Evolutionary conservation across 2,113 vertebrate genomes (phyloP).

Genomic region (Spea bombifrons): DNA sequence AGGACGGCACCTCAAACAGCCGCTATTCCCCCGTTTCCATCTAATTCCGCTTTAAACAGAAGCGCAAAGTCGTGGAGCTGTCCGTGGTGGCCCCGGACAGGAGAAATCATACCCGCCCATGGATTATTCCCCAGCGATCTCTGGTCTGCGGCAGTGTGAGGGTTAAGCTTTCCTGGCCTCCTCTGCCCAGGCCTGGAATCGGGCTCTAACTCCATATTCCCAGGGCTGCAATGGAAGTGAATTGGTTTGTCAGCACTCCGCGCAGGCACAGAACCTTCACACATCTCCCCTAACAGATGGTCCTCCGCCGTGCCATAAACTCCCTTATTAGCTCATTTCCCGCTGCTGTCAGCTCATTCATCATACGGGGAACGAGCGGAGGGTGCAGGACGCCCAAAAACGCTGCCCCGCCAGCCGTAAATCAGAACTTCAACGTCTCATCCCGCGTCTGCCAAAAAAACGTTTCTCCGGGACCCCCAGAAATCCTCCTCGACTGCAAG

Average conservation of each 20-base stretch:
- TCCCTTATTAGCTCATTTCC: conserved; percentile 63
- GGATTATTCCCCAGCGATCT: too few relatives aligned
- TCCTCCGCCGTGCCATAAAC: conserved; percentile 67
- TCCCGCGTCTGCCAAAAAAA: too few relatives aligned
- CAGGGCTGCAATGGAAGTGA: conserved; percentile 64
- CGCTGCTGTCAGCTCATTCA: conserved; percentile 59
- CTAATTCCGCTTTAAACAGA: too few relatives aligned
- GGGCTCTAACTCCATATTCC: conserved; percentile 50
- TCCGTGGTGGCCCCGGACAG: too few relatives aligned
- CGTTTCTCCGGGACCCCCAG: too few relatives aligned
- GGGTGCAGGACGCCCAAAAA: conserved; percentile 29
- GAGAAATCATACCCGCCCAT: too few relatives aligned
- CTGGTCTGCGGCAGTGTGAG: background rate
- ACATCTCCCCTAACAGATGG: conserved; percentile 77
- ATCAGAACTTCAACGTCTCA: too few relatives aligned
- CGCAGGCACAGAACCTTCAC: conserved; percentile 67
- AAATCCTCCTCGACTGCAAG: background rate
- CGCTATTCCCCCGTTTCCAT: too few relatives aligned
- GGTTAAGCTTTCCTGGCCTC: background rate
- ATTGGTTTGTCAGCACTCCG: conserved; percentile 61
- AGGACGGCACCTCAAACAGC: too few relatives aligned
- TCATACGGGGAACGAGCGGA: conserved; percentile 57
- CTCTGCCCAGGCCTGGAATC: background rate
- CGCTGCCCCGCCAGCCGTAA: background rate
- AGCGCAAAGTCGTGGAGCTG: too few relatives aligned